Evolutionary conservation across 2,888 invertebrate genomes (phyloP).

Genomic region (Caenorhabditis zanzibari): DNA sequence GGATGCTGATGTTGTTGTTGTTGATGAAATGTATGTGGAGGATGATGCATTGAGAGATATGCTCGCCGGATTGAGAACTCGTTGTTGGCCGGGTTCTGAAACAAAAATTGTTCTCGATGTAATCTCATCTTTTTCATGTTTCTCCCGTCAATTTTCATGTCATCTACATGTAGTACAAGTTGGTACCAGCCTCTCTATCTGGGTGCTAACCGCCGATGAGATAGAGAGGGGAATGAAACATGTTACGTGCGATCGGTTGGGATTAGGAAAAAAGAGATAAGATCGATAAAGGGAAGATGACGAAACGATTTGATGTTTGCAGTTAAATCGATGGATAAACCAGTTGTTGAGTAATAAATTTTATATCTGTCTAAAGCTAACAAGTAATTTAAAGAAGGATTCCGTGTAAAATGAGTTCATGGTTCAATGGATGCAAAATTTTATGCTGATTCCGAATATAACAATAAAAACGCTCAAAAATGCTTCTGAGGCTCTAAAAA

Average conservation of each 20-base stretch:
- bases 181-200: slow-evolving; percentile 44
- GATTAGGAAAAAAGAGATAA: background rate
- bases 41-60: slow-evolving; percentile 61
- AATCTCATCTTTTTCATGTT: background rate
- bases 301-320: background rate
- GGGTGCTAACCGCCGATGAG: background rate
- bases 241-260: slow-evolving; percentile 20
- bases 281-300: background rate
- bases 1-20: slow-evolving; percentile 11
- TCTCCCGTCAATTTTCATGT: slow-evolving; percentile 3
- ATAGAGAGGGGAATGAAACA: slow-evolving; percentile 19
- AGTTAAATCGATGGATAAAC: slow-evolving; percentile 4
- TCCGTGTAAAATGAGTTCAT: too few relatives aligned
- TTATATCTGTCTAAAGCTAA: too few relatives aligned
- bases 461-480: too few relatives aligned
- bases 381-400: too few relatives aligned
- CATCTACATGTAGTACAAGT: slow-evolving; percentile 36
- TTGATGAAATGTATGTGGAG: background rate
- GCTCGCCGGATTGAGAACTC: slow-evolving; percentile 61
- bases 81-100: slow-evolving; percentile 35
- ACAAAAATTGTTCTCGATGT: background rate
- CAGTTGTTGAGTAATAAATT: too few relatives aligned
- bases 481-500: too few relatives aligned
- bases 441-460: too few relatives aligned
- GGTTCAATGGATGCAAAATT: too few relatives aligned